phyloP scores from a whole-genome alignment of 2,888 invertebrate species.

The Troides helena region DNA sequence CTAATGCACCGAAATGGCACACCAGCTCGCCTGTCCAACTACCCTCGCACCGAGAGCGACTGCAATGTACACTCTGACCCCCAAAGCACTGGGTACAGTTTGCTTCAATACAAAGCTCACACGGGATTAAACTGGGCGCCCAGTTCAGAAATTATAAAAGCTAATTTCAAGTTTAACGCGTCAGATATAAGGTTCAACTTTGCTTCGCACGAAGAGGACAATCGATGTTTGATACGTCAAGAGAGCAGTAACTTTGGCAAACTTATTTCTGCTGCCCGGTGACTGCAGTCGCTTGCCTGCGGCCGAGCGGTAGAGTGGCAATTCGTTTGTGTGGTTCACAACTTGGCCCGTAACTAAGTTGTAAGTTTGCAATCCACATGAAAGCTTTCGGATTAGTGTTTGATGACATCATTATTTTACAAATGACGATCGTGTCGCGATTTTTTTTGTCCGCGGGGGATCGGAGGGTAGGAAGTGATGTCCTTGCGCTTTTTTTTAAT shows the following conservation, averaged over 20 bases:
- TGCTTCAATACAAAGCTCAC: slow-evolving; percentile 10
- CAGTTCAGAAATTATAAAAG: neutral
- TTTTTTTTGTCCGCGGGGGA: slow-evolving; percentile 59
- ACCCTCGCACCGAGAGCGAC: slow-evolving; percentile 42
- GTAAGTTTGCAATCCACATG: slow-evolving; percentile 70
- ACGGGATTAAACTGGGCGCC: slow-evolving; percentile 32
- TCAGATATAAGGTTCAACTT: slow-evolving; percentile 37
- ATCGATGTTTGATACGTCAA: slow-evolving; percentile 51
- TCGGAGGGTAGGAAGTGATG: slow-evolving; percentile 46
- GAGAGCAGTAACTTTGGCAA: slow-evolving; percentile 39
- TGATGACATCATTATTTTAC: slow-evolving; percentile 80
- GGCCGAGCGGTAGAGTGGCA: slow-evolving; percentile 37
- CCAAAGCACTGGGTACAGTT: slow-evolving; percentile 3
- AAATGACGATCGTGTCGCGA: slow-evolving; percentile 75
- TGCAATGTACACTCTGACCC: slow-evolving; percentile 39
- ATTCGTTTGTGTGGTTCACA: slow-evolving; percentile 30
- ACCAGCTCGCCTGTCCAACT: slow-evolving; percentile 55
- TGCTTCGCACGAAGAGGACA: slow-evolving; percentile 38
- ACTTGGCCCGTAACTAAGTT: neutral
- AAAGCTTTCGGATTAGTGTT: slow-evolving; percentile 80
- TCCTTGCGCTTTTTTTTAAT: slow-evolving; percentile 43
- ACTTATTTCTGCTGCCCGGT: slow-evolving; percentile 22
- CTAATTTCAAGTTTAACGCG: slow-evolving; percentile 29
- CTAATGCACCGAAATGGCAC: slow-evolving; percentile 77
- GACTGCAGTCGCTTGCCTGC: slow-evolving; percentile 22